Base-by-base conservation (phyloP, 2,113 vertebrate species). In the Myanophis thanlyinensis region DNA sequence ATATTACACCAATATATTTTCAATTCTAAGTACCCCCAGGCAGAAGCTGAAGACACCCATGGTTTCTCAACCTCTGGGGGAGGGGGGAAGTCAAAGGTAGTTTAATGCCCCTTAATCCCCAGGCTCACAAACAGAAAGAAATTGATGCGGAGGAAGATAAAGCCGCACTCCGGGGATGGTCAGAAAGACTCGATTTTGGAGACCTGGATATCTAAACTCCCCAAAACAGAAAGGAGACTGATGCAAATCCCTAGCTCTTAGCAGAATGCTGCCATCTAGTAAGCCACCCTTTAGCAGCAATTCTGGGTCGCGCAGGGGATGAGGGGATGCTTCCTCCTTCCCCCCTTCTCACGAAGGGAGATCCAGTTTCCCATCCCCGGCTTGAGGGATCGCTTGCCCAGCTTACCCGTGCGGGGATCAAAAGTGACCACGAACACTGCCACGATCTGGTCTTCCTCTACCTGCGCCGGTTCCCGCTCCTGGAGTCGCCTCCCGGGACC, bases 401-500 rank as follows among this genome's bases (percentile, higher is more conserved):
- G 44, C 98, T 98, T 97, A 99, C 99, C 99, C 90, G 98, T 98
- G 98, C 99, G 98, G 5, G 99, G 98, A 88, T 99, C 98, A 97
- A 99, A 99, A 85, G 99, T 99, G 87, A 99, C 99, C 94, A 99
- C 99, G 91, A 99, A 99, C 90, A 99, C 99, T 2, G 99, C 97
- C 96, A 99, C 98, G 93, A 99, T 98, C 96, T 99, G 99, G 92
- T 99, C 99, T 94, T 98, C 98, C 94, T 99, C 99, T 97, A 98
- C 98, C 94, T 98, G 97, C 95, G 59, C 90, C 89, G 54, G 95
- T 95, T 88, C 48, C 25, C 93, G 95, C 88, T 87, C 59, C n/a
- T 94, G 95, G 90, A 22, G 0, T 96, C 93, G 52, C 97, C 12
- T 54, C 91, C 67, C 95, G 73, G 91, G 87, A 92, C 95, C 92